These are phyloP conservation scores for Silurus lanzhouensis DNA, from an alignment of 2,797 vertebrate species.

Conservation along the genomic window DNA sequence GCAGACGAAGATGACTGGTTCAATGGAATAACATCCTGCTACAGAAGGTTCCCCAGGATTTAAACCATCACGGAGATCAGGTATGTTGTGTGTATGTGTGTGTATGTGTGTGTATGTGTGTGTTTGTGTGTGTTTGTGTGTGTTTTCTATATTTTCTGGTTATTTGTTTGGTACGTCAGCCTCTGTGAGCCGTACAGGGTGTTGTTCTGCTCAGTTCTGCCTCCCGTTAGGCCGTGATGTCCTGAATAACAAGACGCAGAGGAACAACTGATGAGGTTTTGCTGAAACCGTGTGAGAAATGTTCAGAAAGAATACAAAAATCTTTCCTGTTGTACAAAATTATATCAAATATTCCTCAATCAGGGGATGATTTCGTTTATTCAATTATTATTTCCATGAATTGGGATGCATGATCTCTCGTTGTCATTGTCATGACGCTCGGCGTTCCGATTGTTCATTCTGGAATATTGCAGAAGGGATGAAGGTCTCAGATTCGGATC, in stretches of 20 bases:
- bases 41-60: conserved; percentile 34
- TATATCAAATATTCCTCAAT: neutral
- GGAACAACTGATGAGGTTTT: too few relatives aligned
- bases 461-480: neutral
- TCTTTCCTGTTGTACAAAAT: neutral
- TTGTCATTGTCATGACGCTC: neutral
- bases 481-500: too few relatives aligned
- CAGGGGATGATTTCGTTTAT: neutral
- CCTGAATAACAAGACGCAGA: neutral
- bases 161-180: conserved; percentile 10
- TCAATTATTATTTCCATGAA: neutral
- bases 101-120: neutral
- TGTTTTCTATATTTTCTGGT: neutral
- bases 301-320: too few relatives aligned
- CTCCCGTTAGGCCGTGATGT: neutral
- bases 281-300: neutral
- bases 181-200: neutral
- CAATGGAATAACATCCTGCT: conserved; percentile 52
- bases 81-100: conserved; percentile 23
- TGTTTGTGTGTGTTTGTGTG: neutral
- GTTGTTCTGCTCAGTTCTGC: neutral
- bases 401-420: neutral
- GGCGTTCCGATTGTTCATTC: neutral
- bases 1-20: conserved; percentile 29
- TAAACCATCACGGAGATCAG: conserved; percentile 40